phyloP scores from a whole-genome alignment of 2,797 vertebrate genomes.

The Sylvia borin region DNA sequence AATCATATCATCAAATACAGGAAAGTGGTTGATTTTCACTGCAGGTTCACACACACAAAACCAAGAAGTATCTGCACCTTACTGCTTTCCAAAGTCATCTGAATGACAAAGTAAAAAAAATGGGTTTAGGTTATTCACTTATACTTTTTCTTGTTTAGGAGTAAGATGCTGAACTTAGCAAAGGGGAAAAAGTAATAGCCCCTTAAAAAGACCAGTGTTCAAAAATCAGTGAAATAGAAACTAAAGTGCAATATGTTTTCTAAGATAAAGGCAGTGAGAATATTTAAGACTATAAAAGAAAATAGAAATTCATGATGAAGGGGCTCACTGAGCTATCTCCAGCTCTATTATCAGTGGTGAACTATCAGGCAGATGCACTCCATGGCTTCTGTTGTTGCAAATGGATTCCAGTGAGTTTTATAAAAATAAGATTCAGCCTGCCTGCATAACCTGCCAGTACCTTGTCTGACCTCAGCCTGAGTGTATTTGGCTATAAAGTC shows the following conservation, averaged over 20 bases:
- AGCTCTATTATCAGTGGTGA: background rate
- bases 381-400: background rate
- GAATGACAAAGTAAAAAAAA: background rate
- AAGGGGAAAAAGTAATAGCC: background rate
- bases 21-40: background rate
- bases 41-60: background rate
- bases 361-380: background rate
- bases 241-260: background rate
- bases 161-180: background rate
- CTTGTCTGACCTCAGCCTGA: background rate
- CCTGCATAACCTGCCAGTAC: background rate
- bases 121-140: background rate
- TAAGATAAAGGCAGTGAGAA: background rate
- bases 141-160: background rate
- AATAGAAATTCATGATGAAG: constrained; percentile 13
- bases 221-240: background rate
- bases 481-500: background rate
- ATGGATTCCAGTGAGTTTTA: background rate
- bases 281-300: constrained; percentile 31
- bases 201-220: background rate
- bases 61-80: background rate
- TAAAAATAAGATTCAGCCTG: background rate
- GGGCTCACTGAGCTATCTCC: constrained; percentile 4
- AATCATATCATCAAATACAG: background rate
- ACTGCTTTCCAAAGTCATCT: background rate